Evolutionary conservation across 2,797 vertebrate species (phyloP), one percentile per base, ranked within the genome.

Genomic region (Eulemur coronatus): DNA sequence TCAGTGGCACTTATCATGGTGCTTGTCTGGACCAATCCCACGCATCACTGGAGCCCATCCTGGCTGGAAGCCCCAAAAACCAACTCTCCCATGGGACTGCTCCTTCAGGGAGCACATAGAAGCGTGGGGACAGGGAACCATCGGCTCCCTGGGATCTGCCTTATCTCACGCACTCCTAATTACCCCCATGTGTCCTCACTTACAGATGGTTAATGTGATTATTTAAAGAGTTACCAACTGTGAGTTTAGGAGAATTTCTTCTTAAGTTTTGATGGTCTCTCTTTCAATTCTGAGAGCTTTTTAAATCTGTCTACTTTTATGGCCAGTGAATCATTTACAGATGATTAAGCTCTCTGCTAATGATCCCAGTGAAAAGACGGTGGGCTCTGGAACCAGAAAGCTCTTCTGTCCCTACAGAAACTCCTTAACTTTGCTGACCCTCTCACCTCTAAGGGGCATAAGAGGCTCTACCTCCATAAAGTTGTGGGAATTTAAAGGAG

Each of bases 21-120:
- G 97, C 96, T 98, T 98, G 97, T 98, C 98, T 73, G 90, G 97
- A 78, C 97, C 98, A 98, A 98, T 97, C 98, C 98, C 98, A 96
- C 98, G 98, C 98, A 96, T 98, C 98, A 98, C 98, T 95, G 97
- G 98, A 98, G 98, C 97, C 98, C 95, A 97, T 96, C 98, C 98
- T 98, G 98, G 98, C 98, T 98, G 97, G 89, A 97, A 98, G 91
- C 97, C 97, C 89, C 90, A 93, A 43, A 89, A 85, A 82, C 67
- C 57, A 96, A 80, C 46, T 17, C 89, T 75, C 97, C 87, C 88
- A 94, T 69, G 43, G 76, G 80, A 46, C 80, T 92, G 46, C 41
- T 13, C 57, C 95, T 94, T 96, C 95, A 97, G n/a, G 94, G 43
- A 94, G 94, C 33, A 38, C 70, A n/a, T 97, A 94, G n/a, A 61